Evolutionary conservation across 2,113 vertebrate genomes (phyloP).

Genomic region (Zapornia atra): DNA sequence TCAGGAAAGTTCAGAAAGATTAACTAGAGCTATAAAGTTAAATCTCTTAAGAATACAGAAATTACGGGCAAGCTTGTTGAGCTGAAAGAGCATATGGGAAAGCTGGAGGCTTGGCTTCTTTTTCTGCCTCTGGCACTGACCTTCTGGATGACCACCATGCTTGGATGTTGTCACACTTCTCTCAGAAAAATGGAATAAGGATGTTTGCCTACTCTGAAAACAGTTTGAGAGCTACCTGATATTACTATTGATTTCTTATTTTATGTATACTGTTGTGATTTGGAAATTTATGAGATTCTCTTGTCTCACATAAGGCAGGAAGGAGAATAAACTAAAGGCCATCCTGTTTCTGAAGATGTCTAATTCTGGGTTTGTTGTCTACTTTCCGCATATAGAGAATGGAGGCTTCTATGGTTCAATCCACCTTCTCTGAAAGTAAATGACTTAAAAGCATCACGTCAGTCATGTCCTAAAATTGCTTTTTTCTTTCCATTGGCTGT

Average conservation of each 20-base stretch:
- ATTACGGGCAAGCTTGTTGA: neutral
- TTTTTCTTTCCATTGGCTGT: neutral
- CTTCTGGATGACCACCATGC: neutral
- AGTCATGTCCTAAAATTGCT: neutral
- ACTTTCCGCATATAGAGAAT: neutral
- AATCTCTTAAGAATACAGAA: neutral
- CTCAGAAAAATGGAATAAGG: neutral
- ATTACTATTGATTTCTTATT: neutral
- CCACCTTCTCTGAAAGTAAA: neutral
- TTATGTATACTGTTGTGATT: neutral
- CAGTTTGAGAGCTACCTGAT: neutral
- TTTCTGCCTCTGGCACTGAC: neutral
- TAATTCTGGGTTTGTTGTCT: neutral
- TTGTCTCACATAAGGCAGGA: neutral
- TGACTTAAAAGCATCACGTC: neutral
- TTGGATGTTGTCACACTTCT: neutral
- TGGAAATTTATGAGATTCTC: neutral
- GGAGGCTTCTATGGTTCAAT: neutral
- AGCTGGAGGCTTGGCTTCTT: neutral
- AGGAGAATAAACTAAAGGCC: neutral
- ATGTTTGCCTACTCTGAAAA: neutral
- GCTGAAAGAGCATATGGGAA: neutral
- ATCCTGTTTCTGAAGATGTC: neutral
- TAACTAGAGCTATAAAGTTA: slow-evolving; percentile 17
- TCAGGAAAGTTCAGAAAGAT: slow-evolving; percentile 45